A percentile compares a stretch with the other conserved stretches of the same genome.
phyloP scores from a whole-genome alignment of 2,113 vertebrate species.

The Labrus mixtus region DNA sequence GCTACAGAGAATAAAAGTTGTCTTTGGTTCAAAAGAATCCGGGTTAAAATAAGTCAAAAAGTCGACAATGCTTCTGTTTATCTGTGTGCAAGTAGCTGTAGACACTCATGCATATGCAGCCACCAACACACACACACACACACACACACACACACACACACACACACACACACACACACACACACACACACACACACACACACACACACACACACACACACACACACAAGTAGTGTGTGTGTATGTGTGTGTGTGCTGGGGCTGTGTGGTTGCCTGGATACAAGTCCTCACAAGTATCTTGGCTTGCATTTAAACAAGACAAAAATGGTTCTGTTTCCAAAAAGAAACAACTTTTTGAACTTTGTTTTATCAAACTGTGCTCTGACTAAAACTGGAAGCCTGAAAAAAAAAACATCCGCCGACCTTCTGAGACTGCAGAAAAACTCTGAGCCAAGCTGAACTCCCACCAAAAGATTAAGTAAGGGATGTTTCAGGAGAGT shows the following conservation, averaged over 20 bases:
- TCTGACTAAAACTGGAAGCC: neutral
- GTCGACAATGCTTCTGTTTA: neutral
- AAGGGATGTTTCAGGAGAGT: neutral
- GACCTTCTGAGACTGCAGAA: neutral
- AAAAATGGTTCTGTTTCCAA: neutral
- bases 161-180: no score
- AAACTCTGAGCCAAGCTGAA: neutral
- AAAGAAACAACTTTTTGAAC: constrained; percentile 2
- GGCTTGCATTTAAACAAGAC: constrained; percentile 4
- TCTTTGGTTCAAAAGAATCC: no score
- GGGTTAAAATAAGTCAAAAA: no score
- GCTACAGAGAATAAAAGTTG: no score
- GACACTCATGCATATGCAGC: constrained; percentile 8
- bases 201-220: neutral
- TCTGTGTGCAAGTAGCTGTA: constrained; percentile 6
- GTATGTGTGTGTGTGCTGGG: neutral
- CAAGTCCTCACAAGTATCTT: constrained; percentile 27
- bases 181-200: constrained; percentile 7
- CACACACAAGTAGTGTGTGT: neutral
- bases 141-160: no score
- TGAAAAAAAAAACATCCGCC: neutral
- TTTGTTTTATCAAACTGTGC: neutral
- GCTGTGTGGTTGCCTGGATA: constrained; percentile 31
- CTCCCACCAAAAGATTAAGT: neutral
- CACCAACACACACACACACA: neutral